Base-by-base conservation (phyloP, 2,113 vertebrate genomes). In the Nanger granti region DNA sequence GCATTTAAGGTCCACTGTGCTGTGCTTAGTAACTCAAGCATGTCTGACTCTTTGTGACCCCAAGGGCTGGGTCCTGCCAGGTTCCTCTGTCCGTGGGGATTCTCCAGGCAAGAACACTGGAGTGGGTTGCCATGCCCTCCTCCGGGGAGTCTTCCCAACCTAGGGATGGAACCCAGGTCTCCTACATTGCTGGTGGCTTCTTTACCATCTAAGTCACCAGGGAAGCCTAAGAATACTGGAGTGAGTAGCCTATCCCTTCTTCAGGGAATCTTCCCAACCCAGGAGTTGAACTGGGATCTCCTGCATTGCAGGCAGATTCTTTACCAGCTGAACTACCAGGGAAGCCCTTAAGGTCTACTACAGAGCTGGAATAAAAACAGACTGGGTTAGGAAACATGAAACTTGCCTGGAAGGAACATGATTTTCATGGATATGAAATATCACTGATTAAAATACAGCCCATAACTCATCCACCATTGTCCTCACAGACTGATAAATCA, bases 71-170 rank as follows among this genome's bases (percentile, higher is more conserved):
- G n/a, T 41, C 69, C n/a, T 73, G n/a, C 20, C n/a, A 41, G 34
- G n/a, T 12, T 73, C n/a, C 69, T 24, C 69, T 73, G n/a, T 41
- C 69, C 5, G 41, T 73, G 69, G 69, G n/a, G n/a, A 41, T 73
- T 73, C n/a, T 73, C n/a, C 69, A 73, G 20, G 20, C 20, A 73
- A 73, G 69, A 73, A 41, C 12, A 41, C n/a, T 24, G 69, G 5
- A 73, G 9, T 73, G n/a, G 9, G 5, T 41, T 73, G 69, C 10
- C 69, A 2, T 73, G 20, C n/a, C 69, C 20, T 73, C 69, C 20
- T 41, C n/a, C 0, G 0, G 66, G 66, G n/a, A 1, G 6, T 22
- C n/a, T 73, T 73, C 20, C 20, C 69, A 24, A 73, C n/a, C n/a
- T 24, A 73, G 5, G n/a, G 69, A 73, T 73, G n/a, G n/a, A 41